These are phyloP conservation scores for Dromaius novaehollandiae DNA, from an alignment of 2,113 vertebrate species.

Conservation along the genomic window DNA sequence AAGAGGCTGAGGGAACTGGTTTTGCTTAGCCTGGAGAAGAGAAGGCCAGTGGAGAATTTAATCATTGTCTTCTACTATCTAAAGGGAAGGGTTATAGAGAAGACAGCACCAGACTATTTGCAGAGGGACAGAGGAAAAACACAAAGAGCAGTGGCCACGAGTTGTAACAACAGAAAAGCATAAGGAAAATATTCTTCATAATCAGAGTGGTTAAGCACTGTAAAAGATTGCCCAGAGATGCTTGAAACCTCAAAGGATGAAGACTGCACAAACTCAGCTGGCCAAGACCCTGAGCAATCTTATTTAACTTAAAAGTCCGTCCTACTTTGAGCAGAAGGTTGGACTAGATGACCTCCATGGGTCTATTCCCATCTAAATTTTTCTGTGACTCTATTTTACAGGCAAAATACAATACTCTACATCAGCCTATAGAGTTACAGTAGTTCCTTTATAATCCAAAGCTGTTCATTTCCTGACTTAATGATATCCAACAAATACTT, in stretches of 20 bases:
- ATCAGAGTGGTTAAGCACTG: neutral
- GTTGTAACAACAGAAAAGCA: neutral
- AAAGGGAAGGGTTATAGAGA: neutral
- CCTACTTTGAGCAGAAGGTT: too few relatives aligned
- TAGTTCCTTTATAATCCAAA: neutral
- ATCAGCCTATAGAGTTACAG: neutral
- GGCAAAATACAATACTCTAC: neutral
- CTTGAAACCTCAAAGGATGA: neutral
- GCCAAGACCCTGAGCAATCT: neutral
- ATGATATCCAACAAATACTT: neutral
- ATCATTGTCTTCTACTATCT: neutral
- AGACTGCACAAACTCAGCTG: neutral
- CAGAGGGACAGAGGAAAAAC: neutral
- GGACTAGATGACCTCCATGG: too few relatives aligned
- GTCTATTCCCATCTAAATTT: too few relatives aligned
- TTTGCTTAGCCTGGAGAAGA: neutral
- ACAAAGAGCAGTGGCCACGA: neutral
- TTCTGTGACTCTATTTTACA: neutral
- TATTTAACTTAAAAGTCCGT: too few relatives aligned
- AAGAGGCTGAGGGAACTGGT: neutral
- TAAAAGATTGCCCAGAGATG: neutral
- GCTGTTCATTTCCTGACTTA: neutral
- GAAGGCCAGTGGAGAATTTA: neutral
- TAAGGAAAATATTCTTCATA: neutral
- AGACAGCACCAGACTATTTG: neutral